Evolutionary conservation across 1,140 invertebrate genomes (phyloP), one percentile per base, ranked within the genome.

Genomic region (Leucophenga varia): DNA sequence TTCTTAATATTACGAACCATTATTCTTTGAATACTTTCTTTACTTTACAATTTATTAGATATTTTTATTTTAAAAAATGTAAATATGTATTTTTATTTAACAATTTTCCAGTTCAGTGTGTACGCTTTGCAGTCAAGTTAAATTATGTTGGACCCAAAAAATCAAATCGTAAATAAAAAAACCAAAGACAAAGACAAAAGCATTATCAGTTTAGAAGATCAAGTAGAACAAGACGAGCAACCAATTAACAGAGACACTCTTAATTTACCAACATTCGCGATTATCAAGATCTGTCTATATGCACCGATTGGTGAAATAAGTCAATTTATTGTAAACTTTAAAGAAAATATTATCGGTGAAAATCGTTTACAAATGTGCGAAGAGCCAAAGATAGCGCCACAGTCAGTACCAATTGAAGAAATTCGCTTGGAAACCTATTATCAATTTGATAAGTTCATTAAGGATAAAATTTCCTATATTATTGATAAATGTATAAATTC

Each of bases 111-210:
- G 61, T 65, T 0, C 55, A 51, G 36, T 45, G 13, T 2, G 61
- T 65, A 43, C 51, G 61, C 4, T 65, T 65, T 35, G 61, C 61
- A 1, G 61, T 65, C 19, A 48, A 61, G 6, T 43, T 65, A 2
- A 49, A 54, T 0, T 59, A 65, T 16, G 2, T 54, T 36, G 61
- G 58, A 2, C 32, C 40, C 1, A 9, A 18, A 0, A 16, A n/a
- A n/a, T n/a, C n/a, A n/a, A n/a, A n/a, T n/a, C n/a, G n/a, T n/a
- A n/a, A n/a, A n/a, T n/a, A n/a, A n/a, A 6, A 10, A 64, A 43
- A 9, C 2, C 30, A 0, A 14, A 30, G 2, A 0, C 10, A n/a
- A n/a, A n/a, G n/a, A n/a, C n/a, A n/a, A n/a, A n/a, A n/a, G n/a
- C n/a, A n/a, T n/a, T n/a, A n/a, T n/a, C n/a, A n/a, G n/a, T n/a